Evolutionary conservation across 2,113 vertebrate species (phyloP).

Genomic region (Epinephelus moara): DNA sequence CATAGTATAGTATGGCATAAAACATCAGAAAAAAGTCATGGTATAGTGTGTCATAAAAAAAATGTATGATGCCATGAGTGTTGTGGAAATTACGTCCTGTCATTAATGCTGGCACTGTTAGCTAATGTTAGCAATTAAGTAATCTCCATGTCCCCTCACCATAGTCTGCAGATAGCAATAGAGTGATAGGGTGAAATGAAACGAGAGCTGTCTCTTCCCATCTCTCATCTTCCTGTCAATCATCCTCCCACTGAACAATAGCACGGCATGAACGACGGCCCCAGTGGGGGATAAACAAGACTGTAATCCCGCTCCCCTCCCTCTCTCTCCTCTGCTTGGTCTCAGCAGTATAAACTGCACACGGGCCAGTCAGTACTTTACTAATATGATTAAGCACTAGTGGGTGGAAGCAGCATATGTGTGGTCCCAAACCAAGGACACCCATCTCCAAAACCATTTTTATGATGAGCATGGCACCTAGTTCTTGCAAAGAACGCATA

Average conservation of each 20-base stretch:
- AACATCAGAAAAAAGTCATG: no score
- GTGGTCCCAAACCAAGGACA: slow-evolving; percentile 35
- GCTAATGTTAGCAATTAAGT: no score
- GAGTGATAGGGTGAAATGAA: slow-evolving; percentile 16
- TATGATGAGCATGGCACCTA: neutral
- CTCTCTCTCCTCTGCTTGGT: slow-evolving; percentile 51
- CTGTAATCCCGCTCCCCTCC: slow-evolving; percentile 75
- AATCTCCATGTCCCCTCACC: no score
- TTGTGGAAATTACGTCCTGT: no score
- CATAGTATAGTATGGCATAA: no score
- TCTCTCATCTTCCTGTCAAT: slow-evolving; percentile 55
- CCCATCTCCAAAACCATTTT: slow-evolving; percentile 45
- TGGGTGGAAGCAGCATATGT: slow-evolving; percentile 56
- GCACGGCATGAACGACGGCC: slow-evolving; percentile 58
- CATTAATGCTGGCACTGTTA: no score
- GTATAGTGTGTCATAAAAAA: no score
- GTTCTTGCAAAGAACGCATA: slow-evolving; percentile 54
- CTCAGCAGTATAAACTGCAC: slow-evolving; percentile 64
- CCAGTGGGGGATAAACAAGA: slow-evolving; percentile 70
- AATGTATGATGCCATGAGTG: no score
- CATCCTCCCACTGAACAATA: slow-evolving; percentile 65
- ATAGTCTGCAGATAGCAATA: neutral
- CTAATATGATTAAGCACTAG: slow-evolving; percentile 80
- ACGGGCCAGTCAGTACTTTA: slow-evolving; percentile 60
- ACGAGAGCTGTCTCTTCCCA: slow-evolving; percentile 14